Evolutionary conservation across 2,113 vertebrate genomes (phyloP).

Genomic region (Platichthys flesus): DNA sequence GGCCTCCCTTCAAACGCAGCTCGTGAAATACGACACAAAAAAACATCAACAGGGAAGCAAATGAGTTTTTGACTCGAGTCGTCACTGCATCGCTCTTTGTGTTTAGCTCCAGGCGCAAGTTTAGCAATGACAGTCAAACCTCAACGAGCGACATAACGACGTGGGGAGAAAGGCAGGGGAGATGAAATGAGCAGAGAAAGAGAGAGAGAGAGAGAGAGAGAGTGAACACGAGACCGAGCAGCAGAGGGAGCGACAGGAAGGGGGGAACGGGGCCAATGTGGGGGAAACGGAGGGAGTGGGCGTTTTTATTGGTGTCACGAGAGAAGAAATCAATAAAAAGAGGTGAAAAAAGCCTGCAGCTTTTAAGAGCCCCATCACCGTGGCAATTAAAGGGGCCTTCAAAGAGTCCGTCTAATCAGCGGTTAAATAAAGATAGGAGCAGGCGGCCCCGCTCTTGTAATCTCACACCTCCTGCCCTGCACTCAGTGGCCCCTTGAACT

Average conservation of each 20-base stretch:
- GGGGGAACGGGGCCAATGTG: background rate
- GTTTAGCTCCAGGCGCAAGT: background rate
- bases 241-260: slow-evolving; percentile 30
- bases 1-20: slow-evolving; percentile 12
- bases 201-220: background rate
- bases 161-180: background rate
- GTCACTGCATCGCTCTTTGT: background rate
- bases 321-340: slow-evolving; percentile 78
- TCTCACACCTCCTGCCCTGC: slow-evolving; percentile 76
- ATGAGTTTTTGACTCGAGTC: background rate
- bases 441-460: slow-evolving; percentile 75
- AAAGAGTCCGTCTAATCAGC: slow-evolving; percentile 77
- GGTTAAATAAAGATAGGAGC: slow-evolving; percentile 79
- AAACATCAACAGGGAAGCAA: background rate
- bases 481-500: slow-evolving; percentile 72
- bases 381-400: slow-evolving; percentile 78
- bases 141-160: background rate
- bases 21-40: slow-evolving; percentile 1
- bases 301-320: slow-evolving; percentile 75
- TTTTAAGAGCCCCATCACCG: slow-evolving; percentile 68
- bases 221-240: slow-evolving; percentile 16
- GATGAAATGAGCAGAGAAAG: too few species aligned
- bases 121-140: background rate
- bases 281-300: slow-evolving; percentile 54
- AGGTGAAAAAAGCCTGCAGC: slow-evolving; percentile 57